A percentile compares a stretch with the other conserved stretches of the same genome.
These are phyloP conservation scores for Chondrilla cf. caribensis DNA, from an alignment of 37 sponge, comb jelly and placozoan species.

Conservation along the genomic window DNA sequence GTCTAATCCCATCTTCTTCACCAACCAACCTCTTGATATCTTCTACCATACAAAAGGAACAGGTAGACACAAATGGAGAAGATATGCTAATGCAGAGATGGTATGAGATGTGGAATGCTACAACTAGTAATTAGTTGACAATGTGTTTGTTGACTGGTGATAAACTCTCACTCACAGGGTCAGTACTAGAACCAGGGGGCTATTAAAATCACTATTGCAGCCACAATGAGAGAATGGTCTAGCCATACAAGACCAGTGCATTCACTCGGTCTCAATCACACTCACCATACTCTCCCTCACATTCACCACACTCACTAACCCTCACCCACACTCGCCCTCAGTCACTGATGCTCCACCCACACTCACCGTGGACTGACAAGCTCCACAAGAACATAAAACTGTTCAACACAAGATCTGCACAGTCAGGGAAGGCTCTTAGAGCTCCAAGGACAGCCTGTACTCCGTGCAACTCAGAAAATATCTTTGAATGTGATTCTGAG, in stretches of 20 bases:
- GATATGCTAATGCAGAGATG: background rate
- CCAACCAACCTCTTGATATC: constrained; percentile 24
- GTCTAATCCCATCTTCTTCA: constrained; percentile 55
- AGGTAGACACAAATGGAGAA: background rate
- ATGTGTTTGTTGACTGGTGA: no score
- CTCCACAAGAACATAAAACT: constrained; percentile 71
- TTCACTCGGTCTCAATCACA: no score
- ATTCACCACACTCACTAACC: no score
- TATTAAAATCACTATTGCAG: no score
- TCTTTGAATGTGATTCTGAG: no score
- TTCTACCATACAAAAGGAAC: constrained; percentile 19
- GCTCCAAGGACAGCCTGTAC: constrained; percentile 71
- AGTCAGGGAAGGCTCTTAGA: constrained; percentile 59
- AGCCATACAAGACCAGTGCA: no score
- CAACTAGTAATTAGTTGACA: no score
- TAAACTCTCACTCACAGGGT: no score
- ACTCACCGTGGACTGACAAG: constrained; percentile 56
- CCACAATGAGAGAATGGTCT: no score
- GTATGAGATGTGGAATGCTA: background rate
- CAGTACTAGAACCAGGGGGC: no score
- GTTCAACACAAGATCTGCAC: constrained; percentile 47
- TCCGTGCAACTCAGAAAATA: constrained; percentile 39
- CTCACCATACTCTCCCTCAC: no score
- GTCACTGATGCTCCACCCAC: background rate
- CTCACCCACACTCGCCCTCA: no score